These are phyloP conservation scores for human DNA, from an alignment of 2,113 vertebrate species.

Conservation along the genomic window GRCh38 chr4:96718501-96719000, in stretches of 20 bases:
- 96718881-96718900: neutral
- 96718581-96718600: neutral
- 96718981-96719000: no score
- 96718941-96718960: no score
- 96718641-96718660: neutral
- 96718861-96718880: constrained; percentile 11
- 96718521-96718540: neutral
- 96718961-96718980: no score
- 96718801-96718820: constrained; percentile 23
- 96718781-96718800: neutral
- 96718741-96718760: neutral
- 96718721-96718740: neutral
- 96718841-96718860: neutral
- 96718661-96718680: neutral
- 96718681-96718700: neutral
- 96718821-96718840: constrained; percentile 17
- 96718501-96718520: neutral
- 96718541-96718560: neutral
- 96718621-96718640: neutral
- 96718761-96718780: neutral
- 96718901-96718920: neutral
- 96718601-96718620: neutral
- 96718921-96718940: neutral
- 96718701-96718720: constrained; percentile 41
- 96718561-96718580: neutral